phyloP scores from a whole-genome alignment of 2,888 invertebrate species.

The Eupeodes latifasciatus region DNA sequence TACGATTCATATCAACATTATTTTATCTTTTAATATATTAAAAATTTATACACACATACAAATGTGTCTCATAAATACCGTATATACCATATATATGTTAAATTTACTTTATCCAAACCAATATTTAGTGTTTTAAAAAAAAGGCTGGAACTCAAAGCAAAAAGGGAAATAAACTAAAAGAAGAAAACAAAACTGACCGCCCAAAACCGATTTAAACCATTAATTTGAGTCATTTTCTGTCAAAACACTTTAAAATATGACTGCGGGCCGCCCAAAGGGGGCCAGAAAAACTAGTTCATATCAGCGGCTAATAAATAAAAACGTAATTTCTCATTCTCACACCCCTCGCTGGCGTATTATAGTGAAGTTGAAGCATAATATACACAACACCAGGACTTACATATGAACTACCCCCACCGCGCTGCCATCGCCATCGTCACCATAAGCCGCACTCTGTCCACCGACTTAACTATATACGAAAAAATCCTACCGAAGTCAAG shows the following conservation, averaged over 20 bases:
- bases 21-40: neutral
- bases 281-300: slow-evolving; percentile 71
- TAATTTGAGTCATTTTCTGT: slow-evolving; percentile 75
- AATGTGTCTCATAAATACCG: neutral
- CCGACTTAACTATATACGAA: no score
- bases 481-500: neutral
- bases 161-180: neutral
- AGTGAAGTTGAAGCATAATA: slow-evolving; percentile 25
- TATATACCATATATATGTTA: neutral
- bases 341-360: slow-evolving; percentile 39
- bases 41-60: no score
- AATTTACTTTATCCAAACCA: slow-evolving; percentile 13
- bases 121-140: slow-evolving; percentile 24
- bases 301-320: slow-evolving; percentile 76
- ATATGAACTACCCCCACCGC: slow-evolving; percentile 25
- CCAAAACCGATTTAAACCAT: slow-evolving; percentile 71
- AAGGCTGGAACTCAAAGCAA: no score
- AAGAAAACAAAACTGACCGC: slow-evolving; percentile 54
- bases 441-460: no score
- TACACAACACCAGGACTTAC: neutral
- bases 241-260: slow-evolving; percentile 74
- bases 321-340: slow-evolving; percentile 75
- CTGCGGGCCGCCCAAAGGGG: slow-evolving; percentile 59
- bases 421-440: slow-evolving; percentile 1
- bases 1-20: neutral